Percentiles rank a stretch among this genome's conserved stretches.
These are phyloP conservation scores for Drosophila lacteicornis DNA, from an alignment of 1,140 invertebrate genomes.

Conservation along the genomic window DNA sequence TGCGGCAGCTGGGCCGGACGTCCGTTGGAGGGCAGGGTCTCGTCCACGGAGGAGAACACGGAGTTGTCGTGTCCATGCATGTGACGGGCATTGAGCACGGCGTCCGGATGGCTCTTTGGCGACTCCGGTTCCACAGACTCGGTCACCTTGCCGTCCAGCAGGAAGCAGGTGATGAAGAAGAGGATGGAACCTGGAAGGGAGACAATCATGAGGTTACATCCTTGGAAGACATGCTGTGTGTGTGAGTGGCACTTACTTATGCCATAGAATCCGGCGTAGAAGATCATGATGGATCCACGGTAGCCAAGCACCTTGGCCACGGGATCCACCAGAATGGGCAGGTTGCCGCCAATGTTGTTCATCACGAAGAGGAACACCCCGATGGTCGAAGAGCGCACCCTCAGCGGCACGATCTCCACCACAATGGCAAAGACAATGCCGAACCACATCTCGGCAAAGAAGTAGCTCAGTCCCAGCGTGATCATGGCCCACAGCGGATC, in stretches of 20 bases:
- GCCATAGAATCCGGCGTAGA: conserved; percentile 93
- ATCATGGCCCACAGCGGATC: conserved; percentile 93
- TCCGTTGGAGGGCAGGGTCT: conserved; percentile 70
- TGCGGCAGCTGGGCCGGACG: conserved; percentile 73
- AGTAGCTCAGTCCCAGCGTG: conserved; percentile 92
- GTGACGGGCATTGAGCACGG: conserved; percentile 61
- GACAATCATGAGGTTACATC: background rate
- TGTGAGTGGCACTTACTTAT: conserved; percentile 86
- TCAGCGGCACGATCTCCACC: conserved; percentile 93
- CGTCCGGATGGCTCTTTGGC: conserved; percentile 56
- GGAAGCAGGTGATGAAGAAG: conserved; percentile 79
- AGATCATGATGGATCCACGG: conserved; percentile 92
- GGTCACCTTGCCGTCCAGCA: conserved; percentile 72
- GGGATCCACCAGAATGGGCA: conserved; percentile 94
- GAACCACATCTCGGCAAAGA: conserved; percentile 97
- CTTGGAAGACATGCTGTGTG: background rate
- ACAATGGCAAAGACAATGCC: conserved; percentile 95
- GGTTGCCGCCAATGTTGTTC: conserved; percentile 97
- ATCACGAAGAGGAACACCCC: conserved; percentile 95
- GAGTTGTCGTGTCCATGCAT: conserved; percentile 82
- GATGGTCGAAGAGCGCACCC: conserved; percentile 92
- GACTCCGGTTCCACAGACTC: conserved; percentile 34
- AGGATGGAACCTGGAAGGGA: conserved; percentile 68
- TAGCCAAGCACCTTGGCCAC: conserved; percentile 92
- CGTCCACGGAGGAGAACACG: conserved; percentile 75